phyloP scores from a whole-genome alignment of 92 coral and sea anemone species.

The Umimayanthus chanpuru region DNA sequence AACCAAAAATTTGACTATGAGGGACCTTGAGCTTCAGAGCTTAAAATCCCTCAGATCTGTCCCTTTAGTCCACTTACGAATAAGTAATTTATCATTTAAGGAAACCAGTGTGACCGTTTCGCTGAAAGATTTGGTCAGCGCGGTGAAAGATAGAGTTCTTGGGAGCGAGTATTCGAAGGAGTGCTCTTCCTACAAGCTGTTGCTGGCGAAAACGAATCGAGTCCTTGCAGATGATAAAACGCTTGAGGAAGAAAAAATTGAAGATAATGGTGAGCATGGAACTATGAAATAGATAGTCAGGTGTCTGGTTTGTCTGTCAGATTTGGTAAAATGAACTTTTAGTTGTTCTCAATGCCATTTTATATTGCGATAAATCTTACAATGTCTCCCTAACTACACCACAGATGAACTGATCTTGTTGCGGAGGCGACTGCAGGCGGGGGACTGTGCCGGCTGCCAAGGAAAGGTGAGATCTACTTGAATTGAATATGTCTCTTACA shows the following conservation, averaged over 20 bases:
- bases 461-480: slow-evolving; percentile 16
- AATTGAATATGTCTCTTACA: not conserved
- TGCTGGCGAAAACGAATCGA: slow-evolving; percentile 75
- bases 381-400: too few relatives aligned
- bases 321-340: too few relatives aligned
- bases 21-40: slow-evolving; percentile 97
- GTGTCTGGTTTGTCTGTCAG: not conserved
- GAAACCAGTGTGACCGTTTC: slow-evolving; percentile 77
- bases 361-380: too few relatives aligned
- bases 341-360: too few relatives aligned
- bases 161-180: slow-evolving; percentile 94
- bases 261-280: slow-evolving; percentile 76
- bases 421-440: too few relatives aligned
- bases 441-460: not conserved
- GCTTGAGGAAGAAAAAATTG: slow-evolving; percentile 87
- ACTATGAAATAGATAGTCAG: not conserved
- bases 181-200: slow-evolving; percentile 82
- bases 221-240: slow-evolving; percentile 85
- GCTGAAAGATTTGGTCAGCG: slow-evolving; percentile 64
- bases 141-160: slow-evolving; percentile 78
- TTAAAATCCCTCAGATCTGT: slow-evolving; percentile 84
- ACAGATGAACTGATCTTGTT: too few relatives aligned
- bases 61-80: slow-evolving; percentile 72
- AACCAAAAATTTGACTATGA: slow-evolving; percentile 67
- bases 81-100: slow-evolving; percentile 82